These are phyloP conservation scores for Ethmia dodecea DNA, from an alignment of 2,888 invertebrate genomes.

Conservation along the genomic window DNA sequence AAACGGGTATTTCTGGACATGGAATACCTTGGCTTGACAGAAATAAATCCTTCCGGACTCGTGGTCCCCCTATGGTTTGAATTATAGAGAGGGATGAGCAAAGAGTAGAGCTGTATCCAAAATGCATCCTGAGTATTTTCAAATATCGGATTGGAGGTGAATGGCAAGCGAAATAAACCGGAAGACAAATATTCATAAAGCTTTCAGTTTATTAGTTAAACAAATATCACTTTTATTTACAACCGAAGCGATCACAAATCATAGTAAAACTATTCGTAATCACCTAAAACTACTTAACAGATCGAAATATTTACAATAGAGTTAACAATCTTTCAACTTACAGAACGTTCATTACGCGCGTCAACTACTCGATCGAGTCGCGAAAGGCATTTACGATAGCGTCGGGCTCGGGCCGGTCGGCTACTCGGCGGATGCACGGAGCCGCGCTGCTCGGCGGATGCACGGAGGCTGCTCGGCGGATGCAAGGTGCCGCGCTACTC, in stretches of 20 bases:
- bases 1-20: no score
- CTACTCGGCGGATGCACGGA: conserved; percentile 8
- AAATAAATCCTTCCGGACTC: no score
- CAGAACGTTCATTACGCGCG: conserved; percentile 29
- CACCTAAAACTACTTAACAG: conserved; percentile 76
- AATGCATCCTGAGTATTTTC: no score
- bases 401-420: conserved; percentile 16
- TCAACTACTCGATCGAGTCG: conserved; percentile 23
- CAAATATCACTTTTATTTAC: conserved; percentile 78
- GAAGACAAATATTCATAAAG: conserved; percentile 38
- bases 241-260: conserved; percentile 76
- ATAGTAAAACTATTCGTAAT: conserved; percentile 68
- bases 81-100: no score
- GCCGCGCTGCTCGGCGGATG: conserved; percentile 48
- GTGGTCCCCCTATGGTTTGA: no score
- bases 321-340: conserved; percentile 59
- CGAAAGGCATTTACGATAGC: conserved; percentile 24
- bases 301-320: conserved; percentile 74
- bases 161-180: no score
- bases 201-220: conserved; percentile 74
- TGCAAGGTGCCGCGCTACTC: conserved; percentile 50
- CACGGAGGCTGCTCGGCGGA: conserved; percentile 40
- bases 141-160: no score
- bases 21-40: no score
- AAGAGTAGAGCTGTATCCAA: no score